Percentiles rank a stretch among this genome's conserved stretches.
Conservation (phyloP, 1,140 invertebrate genomes). For the Steinernema feltiae region DNA sequence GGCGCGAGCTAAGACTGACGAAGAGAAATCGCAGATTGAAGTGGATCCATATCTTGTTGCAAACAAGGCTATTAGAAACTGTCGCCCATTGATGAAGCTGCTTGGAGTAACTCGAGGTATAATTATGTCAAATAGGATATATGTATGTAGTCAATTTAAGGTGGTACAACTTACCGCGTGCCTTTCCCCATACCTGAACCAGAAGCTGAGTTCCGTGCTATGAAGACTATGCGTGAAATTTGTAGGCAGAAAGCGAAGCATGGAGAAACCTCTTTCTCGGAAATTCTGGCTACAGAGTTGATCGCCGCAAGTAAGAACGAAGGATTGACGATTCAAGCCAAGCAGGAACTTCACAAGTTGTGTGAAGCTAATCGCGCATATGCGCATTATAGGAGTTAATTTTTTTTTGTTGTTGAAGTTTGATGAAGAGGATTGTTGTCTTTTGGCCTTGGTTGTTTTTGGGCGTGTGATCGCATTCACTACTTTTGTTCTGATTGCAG, state of each 20-base stretch:
- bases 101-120: constrained; percentile 43
- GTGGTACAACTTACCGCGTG: constrained; percentile 49
- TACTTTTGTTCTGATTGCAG: too few species aligned
- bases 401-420: background rate
- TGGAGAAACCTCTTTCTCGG: constrained; percentile 33
- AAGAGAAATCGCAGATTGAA: constrained; percentile 42
- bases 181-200: constrained; percentile 47
- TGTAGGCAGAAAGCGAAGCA: constrained; percentile 40
- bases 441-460: too few species aligned
- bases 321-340: constrained; percentile 60
- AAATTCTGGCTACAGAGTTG: constrained; percentile 47
- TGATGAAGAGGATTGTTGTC: too few species aligned
- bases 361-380: constrained; percentile 62
- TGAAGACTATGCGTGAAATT: constrained; percentile 55
- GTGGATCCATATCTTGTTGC: constrained; percentile 49
- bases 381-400: constrained; percentile 59
- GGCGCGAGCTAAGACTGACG: constrained; percentile 38
- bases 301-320: constrained; percentile 52
- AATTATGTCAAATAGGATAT: constrained; percentile 9
- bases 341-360: constrained; percentile 61
- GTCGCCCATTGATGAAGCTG: constrained; percentile 55
- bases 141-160: constrained; percentile 37
- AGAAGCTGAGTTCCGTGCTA: constrained; percentile 54
- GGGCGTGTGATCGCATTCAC: too few species aligned
- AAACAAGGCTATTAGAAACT: constrained; percentile 45